Evolutionary conservation across 2,888 invertebrate species (phyloP).

Genomic region (Incurvaria masculella): DNA sequence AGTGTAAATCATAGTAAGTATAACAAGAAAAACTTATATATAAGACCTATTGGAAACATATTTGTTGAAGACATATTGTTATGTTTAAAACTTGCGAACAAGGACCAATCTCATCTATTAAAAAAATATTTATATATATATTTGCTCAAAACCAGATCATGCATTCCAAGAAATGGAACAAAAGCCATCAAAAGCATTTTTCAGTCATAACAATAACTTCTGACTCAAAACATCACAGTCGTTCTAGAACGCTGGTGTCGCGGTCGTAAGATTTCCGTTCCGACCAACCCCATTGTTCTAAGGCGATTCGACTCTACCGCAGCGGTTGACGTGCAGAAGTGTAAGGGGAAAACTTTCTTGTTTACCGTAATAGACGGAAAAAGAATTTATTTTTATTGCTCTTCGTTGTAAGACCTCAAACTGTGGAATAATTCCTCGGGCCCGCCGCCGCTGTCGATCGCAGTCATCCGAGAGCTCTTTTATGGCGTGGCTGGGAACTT

Average conservation of each 20-base stretch:
- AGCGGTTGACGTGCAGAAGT: neutral
- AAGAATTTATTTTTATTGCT: neutral
- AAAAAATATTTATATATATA: too few species aligned
- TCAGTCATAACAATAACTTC: neutral
- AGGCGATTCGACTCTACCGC: neutral
- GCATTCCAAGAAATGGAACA: too few species aligned
- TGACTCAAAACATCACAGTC: neutral
- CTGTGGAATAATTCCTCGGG: neutral
- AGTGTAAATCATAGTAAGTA: too few species aligned
- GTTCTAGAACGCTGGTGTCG: too few species aligned
- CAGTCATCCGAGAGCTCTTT: constrained; percentile 24
- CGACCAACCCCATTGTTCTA: neutral
- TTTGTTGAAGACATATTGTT: too few species aligned
- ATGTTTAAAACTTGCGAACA: too few species aligned
- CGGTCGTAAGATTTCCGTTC: neutral
- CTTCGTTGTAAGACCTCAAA: neutral
- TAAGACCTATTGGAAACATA: too few species aligned
- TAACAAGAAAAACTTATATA: too few species aligned
- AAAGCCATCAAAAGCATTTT: too few species aligned
- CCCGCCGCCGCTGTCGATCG: neutral
- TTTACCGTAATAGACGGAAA: neutral
- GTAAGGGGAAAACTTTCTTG: neutral
- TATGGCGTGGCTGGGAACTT: constrained; percentile 37
- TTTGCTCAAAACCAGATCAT: too few species aligned
- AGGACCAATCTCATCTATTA: too few species aligned